A percentile compares a stretch with the other conserved stretches of the same genome.
Conservation (phyloP, 2,113 vertebrate species). For the Pogona vitticeps region DNA sequence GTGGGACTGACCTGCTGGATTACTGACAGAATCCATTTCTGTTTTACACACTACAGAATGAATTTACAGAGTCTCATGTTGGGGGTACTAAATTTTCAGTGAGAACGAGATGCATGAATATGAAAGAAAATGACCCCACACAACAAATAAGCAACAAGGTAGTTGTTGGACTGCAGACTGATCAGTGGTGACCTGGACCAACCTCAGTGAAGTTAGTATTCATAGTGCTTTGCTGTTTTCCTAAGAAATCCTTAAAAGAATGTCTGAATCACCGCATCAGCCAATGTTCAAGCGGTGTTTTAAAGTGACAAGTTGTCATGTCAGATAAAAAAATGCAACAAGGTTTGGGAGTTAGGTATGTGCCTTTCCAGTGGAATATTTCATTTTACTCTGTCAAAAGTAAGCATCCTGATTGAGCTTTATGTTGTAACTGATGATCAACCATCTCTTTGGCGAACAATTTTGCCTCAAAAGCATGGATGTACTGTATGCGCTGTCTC, state of each 20-base stretch:
- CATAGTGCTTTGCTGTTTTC: constrained; percentile 24
- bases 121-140: neutral
- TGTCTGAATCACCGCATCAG: constrained; percentile 26
- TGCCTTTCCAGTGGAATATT: constrained; percentile 8
- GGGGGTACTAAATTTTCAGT: neutral
- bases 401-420: neutral
- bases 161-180: neutral
- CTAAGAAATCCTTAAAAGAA: constrained; percentile 30
- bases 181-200: neutral
- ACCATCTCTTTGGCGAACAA: constrained; percentile 23
- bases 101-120: no score
- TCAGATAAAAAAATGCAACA: constrained; percentile 31
- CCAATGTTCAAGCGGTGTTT: constrained; percentile 29
- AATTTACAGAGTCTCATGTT: neutral
- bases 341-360: neutral
- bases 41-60: neutral
- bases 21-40: neutral
- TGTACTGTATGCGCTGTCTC: neutral
- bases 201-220: constrained; percentile 25
- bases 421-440: constrained; percentile 38
- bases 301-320: constrained; percentile 40
- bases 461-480: neutral
- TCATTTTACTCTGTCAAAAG: neutral
- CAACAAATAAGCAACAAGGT: neutral
- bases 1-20: neutral